phyloP scores from a whole-genome alignment of 1,140 invertebrate genomes.

The Lepidurus packardi region DNA sequence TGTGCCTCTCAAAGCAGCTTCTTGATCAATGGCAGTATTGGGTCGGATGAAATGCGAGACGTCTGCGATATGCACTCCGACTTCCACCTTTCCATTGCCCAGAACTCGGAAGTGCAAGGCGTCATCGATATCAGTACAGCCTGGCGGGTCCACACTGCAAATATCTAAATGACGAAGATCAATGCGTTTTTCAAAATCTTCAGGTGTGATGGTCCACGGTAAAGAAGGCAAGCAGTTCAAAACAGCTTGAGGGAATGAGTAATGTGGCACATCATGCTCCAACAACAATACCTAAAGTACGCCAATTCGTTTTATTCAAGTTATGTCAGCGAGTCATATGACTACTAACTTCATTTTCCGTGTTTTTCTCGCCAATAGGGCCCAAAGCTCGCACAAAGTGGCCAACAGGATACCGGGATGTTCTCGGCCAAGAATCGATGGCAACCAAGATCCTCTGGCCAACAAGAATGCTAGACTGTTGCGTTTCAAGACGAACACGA shows the following conservation, averaged over 20 bases:
- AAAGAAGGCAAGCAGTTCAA: conserved; percentile 82
- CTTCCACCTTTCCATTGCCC: conserved; percentile 70
- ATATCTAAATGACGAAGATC: conserved; percentile 80
- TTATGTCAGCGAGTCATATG: neutral
- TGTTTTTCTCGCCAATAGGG: conserved; percentile 73
- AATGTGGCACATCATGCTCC: conserved; percentile 96
- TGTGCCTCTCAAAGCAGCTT: conserved; percentile 75
- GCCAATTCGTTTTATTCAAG: neutral
- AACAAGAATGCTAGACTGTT: conserved; percentile 71
- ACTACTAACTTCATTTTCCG: conserved; percentile 79
- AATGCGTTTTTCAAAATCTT: conserved; percentile 64
- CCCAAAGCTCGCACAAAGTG: conserved; percentile 85
- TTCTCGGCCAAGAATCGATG: conserved; percentile 85
- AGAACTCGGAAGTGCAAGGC: conserved; percentile 82
- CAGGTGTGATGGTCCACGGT: conserved; percentile 76
- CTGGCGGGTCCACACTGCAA: conserved; percentile 96
- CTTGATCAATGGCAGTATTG: conserved; percentile 76
- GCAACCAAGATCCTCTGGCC: conserved; percentile 85
- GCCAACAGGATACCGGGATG: conserved; percentile 71
- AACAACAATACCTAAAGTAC: conserved; percentile 62
- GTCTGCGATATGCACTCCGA: conserved; percentile 91
- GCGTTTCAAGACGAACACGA: conserved; percentile 83
- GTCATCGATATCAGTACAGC: conserved; percentile 99
- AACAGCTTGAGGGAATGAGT: conserved; percentile 88
- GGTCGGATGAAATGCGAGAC: conserved; percentile 90